Conservation (phyloP, 2,113 vertebrate genomes). For the Pteropus alecto region DNA sequence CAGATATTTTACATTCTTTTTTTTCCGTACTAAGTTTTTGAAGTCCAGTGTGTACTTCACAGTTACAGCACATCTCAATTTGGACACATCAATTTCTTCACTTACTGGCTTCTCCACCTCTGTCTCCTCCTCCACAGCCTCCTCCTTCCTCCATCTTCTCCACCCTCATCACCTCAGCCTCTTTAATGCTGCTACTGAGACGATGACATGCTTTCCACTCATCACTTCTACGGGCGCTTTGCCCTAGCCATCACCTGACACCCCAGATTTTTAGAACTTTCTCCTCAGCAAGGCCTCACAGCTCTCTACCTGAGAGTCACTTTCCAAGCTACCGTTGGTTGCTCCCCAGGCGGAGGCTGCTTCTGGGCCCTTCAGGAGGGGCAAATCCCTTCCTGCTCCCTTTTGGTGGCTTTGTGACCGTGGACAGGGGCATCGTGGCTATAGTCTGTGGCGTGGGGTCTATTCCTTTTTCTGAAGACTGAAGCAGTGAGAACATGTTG, state of each 20-base stretch:
- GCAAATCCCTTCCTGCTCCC: background rate
- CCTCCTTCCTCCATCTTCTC: background rate
- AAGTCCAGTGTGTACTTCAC: background rate
- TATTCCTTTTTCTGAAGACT: background rate
- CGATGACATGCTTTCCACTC: background rate
- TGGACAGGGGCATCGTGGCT: background rate
- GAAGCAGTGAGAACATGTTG: fast-evolving
- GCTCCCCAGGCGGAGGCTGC: background rate
- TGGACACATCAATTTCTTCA: background rate
- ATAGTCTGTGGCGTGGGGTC: background rate
- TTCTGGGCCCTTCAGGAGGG: background rate
- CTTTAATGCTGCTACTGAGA: background rate
- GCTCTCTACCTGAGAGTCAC: background rate
- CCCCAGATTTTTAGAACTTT: background rate
- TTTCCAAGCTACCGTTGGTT: background rate
- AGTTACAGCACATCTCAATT: background rate
- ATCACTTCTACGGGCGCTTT: background rate
- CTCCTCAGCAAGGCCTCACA: background rate
- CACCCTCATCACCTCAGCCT: background rate
- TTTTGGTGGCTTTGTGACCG: background rate
- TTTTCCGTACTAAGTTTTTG: background rate
- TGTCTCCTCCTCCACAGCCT: no score
- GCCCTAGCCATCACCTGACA: no score
- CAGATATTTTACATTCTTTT: background rate
- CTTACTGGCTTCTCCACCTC: background rate